A percentile compares a stretch with the other conserved stretches of the same genome.
phyloP scores from a whole-genome alignment of 2,797 vertebrate species.

The Myoxocephalus aenaeus region DNA sequence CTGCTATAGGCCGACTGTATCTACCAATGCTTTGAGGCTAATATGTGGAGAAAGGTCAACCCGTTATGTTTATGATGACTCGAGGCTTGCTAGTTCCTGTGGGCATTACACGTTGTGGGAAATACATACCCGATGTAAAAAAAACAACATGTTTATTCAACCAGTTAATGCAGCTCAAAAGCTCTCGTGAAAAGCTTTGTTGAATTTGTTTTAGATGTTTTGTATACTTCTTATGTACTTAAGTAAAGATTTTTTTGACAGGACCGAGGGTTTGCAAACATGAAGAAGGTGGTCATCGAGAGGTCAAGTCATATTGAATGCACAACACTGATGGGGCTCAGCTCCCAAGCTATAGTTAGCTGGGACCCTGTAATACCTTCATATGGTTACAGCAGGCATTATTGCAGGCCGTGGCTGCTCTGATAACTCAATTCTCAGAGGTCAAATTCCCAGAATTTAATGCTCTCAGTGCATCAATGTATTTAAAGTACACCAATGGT shows the following conservation, averaged over 20 bases:
- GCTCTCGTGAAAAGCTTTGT: neutral
- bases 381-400: constrained; percentile 27
- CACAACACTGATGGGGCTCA: constrained; percentile 15
- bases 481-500: neutral
- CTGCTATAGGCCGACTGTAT: neutral
- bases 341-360: constrained; percentile 58
- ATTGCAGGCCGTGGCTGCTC: neutral
- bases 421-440: constrained; percentile 4
- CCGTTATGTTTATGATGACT: neutral
- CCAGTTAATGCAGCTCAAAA: neutral
- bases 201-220: neutral
- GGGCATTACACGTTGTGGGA: neutral
- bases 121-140: neutral
- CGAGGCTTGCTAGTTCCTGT: neutral
- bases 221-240: too few relatives aligned
- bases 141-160: neutral
- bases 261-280: neutral
- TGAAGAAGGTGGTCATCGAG: constrained; percentile 9
- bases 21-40: neutral
- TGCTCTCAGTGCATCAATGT: neutral
- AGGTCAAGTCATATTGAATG: constrained; percentile 2
- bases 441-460: constrained; percentile 2
- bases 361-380: constrained; percentile 31
- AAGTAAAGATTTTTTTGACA: too few relatives aligned
- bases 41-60: constrained; percentile 2